Percentiles rank a stretch among this genome's conserved stretches.
These are phyloP conservation scores for Tiaroga cobitis DNA, from an alignment of 2,797 vertebrate species.

Conservation along the genomic window DNA sequence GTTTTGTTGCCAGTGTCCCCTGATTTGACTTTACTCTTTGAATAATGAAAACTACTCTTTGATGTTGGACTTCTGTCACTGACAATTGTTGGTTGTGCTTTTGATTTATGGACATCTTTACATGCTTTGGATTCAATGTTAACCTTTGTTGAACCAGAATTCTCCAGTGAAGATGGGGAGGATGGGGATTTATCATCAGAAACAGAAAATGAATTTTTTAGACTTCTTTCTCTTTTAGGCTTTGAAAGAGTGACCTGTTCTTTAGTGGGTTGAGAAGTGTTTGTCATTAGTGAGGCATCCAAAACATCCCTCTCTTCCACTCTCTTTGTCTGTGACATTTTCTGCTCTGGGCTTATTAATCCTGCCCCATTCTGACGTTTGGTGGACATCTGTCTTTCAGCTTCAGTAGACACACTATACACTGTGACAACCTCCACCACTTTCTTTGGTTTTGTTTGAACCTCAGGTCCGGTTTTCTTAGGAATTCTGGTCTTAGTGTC, in stretches of 20 bases:
- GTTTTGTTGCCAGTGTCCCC: constrained; percentile 57
- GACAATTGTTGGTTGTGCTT: constrained; percentile 56
- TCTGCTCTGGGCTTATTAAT: constrained; percentile 4
- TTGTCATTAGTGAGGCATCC: background rate
- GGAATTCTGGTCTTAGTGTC: constrained; percentile 75
- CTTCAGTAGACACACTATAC: constrained; percentile 38
- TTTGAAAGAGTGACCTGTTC: constrained; percentile 40
- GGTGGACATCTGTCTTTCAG: constrained; percentile 24
- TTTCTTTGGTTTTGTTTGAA: constrained; percentile 66
- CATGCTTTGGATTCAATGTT: constrained; percentile 30
- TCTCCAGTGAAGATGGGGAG: constrained; percentile 46
- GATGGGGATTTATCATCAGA: constrained; percentile 53
- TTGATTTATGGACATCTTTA: constrained; percentile 55
- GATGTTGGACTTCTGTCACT: constrained; percentile 53
- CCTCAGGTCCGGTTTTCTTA: constrained; percentile 70
- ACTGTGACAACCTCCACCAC: constrained; percentile 47
- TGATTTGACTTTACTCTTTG: constrained; percentile 61
- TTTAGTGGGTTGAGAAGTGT: constrained; percentile 35
- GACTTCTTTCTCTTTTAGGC: constrained; percentile 61
- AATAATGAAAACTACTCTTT: constrained; percentile 67
- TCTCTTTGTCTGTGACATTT: constrained; percentile 19
- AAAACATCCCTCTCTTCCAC: constrained; percentile 26
- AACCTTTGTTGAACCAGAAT: constrained; percentile 23
- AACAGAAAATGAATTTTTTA: constrained; percentile 22
- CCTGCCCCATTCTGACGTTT: constrained; percentile 42